Base-by-base conservation (phyloP, 2,888 invertebrate species). In the Protophormia terraenovae region DNA sequence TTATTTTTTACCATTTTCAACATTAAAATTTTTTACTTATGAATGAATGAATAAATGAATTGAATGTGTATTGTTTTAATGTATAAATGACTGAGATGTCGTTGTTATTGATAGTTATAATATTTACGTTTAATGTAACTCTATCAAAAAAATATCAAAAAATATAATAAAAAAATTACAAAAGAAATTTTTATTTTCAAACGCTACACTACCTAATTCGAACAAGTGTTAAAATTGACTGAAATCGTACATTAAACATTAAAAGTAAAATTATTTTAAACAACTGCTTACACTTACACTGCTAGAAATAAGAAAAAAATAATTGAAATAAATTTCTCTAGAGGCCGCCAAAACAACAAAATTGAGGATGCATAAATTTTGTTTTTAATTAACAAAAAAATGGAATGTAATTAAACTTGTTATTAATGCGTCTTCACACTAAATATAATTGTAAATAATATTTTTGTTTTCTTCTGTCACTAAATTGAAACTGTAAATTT, bases 201-300 rank as follows among this genome's bases (percentile, higher is more conserved):
- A 66, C 32, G 27, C 19, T 64, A 50, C 69, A 76, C 82, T 81
- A 69, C 73, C 78, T 55, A 85, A 82, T 78, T 71, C 75, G 71
- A 79, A 85, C 85, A 85, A 85, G 85, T 85, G 85, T 58, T 85
- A 55, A 78, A 82, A 79, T 71, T 79, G 38, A 73, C 62, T 66
- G 71, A 72, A 66, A 53, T 64, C 66, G 47, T 67, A 83, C n/a
- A 73, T 45, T 58, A 53, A 69, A 58, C 27, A 73, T 81, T 60
- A 67, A 66, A n/a, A 66, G n/a, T 66, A 10, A 58, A 73, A 60
- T 64, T 16, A 24, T 16, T 7, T n/a, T 50, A 77, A 55, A 41
- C 38, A 32, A 55, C 14, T 53, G 53, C 47, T 7, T 19, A 7
- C 19, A 16, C 32, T 71, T 53, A 32, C 67, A 72, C 53, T 72